Evolutionary conservation across 1,140 invertebrate species (phyloP).

Genomic region (Drosophila parabipectinata): DNA sequence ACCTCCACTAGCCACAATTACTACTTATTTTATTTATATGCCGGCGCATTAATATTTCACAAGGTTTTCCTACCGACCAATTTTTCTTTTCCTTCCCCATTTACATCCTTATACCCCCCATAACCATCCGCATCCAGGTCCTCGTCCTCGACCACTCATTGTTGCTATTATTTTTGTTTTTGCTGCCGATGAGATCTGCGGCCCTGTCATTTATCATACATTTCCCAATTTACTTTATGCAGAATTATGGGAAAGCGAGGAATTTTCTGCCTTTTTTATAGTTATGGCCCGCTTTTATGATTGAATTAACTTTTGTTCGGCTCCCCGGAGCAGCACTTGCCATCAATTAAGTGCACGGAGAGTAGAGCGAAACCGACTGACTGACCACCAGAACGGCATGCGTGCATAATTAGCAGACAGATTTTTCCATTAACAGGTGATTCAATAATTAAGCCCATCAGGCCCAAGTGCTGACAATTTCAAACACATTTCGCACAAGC

Average conservation of each 20-base stretch:
- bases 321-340: constrained; percentile 22
- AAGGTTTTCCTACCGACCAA: constrained; percentile 54
- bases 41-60: constrained; percentile 80
- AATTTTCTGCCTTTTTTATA: constrained; percentile 27
- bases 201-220: constrained; percentile 62
- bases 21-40: constrained; percentile 82
- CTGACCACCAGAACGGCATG: constrained; percentile 21
- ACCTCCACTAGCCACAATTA: constrained; percentile 63
- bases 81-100: constrained; percentile 52
- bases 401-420: constrained; percentile 61
- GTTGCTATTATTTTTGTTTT: constrained; percentile 11
- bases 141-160: constrained; percentile 1
- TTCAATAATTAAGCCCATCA: constrained; percentile 66
- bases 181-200: constrained; percentile 29
- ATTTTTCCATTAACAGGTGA: constrained; percentile 71
- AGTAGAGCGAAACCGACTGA: constrained; percentile 8
- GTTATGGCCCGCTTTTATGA: constrained; percentile 62
- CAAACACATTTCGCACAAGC: constrained; percentile 21
- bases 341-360: constrained; percentile 45
- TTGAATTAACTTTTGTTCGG: constrained; percentile 69
- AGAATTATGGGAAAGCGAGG: constrained; percentile 38
- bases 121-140: not conserved
- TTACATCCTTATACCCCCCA: not conserved
- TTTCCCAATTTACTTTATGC: constrained; percentile 63
- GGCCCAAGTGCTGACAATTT: constrained; percentile 46